phyloP scores from a whole-genome alignment of 2,113 vertebrate genomes.

The Megaleporinus macrocephalus region DNA sequence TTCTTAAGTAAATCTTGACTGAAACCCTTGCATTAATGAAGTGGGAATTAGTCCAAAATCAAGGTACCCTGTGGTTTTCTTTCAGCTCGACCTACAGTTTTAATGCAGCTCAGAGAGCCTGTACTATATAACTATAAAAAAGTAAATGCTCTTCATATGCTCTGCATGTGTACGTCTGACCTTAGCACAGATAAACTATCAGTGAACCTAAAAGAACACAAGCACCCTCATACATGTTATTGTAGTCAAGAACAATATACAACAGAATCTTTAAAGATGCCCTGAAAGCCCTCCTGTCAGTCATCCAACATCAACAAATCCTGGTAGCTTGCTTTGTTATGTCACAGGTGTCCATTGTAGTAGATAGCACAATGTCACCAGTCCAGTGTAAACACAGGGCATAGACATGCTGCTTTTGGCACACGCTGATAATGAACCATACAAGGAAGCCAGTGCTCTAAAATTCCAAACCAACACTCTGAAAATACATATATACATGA shows the following conservation, averaged over 20 bases:
- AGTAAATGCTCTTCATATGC: constrained; percentile 20
- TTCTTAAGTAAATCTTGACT: constrained; percentile 37
- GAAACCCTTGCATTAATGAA: constrained; percentile 35
- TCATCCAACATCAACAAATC: constrained; percentile 28
- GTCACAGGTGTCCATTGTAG: constrained; percentile 20
- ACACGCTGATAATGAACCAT: not conserved
- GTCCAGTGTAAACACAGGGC: not conserved
- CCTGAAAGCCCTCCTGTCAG: constrained; percentile 8
- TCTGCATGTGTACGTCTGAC: constrained; percentile 34
- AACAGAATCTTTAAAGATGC: constrained; percentile 9
- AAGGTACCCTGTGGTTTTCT: constrained; percentile 29
- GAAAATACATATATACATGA: not conserved
- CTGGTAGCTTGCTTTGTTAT: constrained; percentile 1
- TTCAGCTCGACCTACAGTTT: constrained; percentile 13
- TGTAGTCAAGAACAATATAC: constrained; percentile 38
- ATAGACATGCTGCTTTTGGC: constrained; percentile 33
- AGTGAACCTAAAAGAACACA: constrained; percentile 1
- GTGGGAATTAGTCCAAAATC: constrained; percentile 34
- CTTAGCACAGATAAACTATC: constrained; percentile 25
- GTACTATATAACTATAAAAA: constrained; percentile 9
- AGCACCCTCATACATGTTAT: constrained; percentile 29
- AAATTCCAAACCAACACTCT: not conserved
- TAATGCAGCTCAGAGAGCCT: constrained; percentile 24
- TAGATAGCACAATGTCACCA: constrained; percentile 22
- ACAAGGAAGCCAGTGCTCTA: not conserved